phyloP scores from a whole-genome alignment of 2,113 vertebrate species.

The Plotosus lineatus region DNA sequence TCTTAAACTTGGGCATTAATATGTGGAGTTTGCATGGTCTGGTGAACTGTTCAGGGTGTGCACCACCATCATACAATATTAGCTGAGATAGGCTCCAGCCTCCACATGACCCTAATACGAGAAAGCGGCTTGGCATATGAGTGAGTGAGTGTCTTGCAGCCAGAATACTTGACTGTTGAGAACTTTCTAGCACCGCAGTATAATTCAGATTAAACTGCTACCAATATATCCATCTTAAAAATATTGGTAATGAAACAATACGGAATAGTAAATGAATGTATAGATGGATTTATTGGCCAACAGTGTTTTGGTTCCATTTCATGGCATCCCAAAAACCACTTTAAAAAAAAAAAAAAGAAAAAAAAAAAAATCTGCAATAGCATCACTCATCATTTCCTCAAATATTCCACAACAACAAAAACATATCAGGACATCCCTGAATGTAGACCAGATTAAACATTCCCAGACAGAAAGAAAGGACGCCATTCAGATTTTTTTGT shows the following conservation, averaged over 20 bases:
- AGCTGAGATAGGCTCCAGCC: too few species aligned
- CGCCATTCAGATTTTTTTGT: conserved; percentile 47
- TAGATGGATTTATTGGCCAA: background rate
- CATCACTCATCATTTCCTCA: conserved; percentile 37
- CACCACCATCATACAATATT: too few species aligned
- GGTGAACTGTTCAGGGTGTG: too few species aligned
- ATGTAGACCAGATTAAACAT: conserved; percentile 21
- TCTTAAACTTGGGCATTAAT: too few species aligned
- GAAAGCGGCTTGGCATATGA: too few species aligned
- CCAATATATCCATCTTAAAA: conserved; percentile 6
- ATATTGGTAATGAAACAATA: background rate
- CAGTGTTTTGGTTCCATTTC: background rate
- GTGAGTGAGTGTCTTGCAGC: background rate
- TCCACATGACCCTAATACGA: too few species aligned
- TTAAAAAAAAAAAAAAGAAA: too few species aligned
- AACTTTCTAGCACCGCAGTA: background rate
- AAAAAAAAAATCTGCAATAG: conserved; percentile 47
- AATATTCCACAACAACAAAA: conserved; percentile 4
- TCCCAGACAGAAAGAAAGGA: conserved; percentile 56
- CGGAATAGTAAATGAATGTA: background rate
- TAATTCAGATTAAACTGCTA: background rate
- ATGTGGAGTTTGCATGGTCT: too few species aligned
- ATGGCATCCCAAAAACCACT: conserved; percentile 17
- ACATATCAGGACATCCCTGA: conserved; percentile 18
- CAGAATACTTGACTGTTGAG: background rate